phyloP scores from a whole-genome alignment of 2,888 invertebrate genomes.

The Stenurella melanura region DNA sequence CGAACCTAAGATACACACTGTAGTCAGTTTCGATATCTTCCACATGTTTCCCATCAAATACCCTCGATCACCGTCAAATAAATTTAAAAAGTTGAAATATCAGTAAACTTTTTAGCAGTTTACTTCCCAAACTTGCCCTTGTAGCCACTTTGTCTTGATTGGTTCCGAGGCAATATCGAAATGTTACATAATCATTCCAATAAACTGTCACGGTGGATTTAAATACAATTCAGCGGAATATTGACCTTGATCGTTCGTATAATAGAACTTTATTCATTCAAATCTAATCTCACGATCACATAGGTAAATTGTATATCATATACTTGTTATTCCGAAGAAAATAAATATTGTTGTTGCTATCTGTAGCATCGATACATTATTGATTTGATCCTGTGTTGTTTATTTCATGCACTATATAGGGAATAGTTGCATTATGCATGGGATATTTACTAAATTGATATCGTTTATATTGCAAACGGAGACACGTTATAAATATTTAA shows the following conservation, averaged over 20 bases:
- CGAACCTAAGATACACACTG: too few relatives aligned
- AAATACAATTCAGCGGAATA: not conserved
- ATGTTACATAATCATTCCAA: not conserved
- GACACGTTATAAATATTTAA: constrained; percentile 21
- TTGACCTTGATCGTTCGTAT: not conserved
- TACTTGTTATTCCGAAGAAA: not conserved
- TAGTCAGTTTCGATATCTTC: too few relatives aligned
- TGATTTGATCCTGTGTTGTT: not conserved
- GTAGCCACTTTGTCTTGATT: not conserved
- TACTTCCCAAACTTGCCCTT: not conserved
- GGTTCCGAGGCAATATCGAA: not conserved
- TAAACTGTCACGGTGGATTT: not conserved
- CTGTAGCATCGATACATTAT: constrained; percentile 11
- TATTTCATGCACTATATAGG: constrained; percentile 32
- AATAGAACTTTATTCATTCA: not conserved
- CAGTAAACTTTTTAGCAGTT: not conserved
- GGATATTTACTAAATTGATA: constrained; percentile 40
- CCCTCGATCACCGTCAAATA: too few relatives aligned
- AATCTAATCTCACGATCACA: not conserved
- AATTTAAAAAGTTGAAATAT: not conserved
- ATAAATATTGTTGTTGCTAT: not conserved
- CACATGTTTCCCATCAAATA: too few relatives aligned
- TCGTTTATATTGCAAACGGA: constrained; percentile 37
- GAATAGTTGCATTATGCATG: constrained; percentile 45
- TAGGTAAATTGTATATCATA: constrained; percentile 1